A percentile compares a stretch with the other conserved stretches of the same genome.
Conservation (phyloP, 2,113 vertebrate genomes). For the Grallaria varia region DNA sequence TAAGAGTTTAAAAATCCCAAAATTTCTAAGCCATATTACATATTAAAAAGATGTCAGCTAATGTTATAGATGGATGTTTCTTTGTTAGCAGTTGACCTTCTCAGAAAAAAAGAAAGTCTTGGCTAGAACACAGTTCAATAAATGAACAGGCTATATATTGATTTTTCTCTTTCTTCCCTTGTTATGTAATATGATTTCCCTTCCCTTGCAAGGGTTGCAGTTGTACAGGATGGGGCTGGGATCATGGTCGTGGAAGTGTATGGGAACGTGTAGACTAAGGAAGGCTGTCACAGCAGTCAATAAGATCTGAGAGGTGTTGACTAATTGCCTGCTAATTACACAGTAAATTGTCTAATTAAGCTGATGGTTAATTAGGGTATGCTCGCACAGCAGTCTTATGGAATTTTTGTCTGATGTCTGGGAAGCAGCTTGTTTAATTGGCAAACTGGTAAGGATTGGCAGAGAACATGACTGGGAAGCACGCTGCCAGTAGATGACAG, state of each 20-base stretch:
- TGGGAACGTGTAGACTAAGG: slow-evolving; percentile 81
- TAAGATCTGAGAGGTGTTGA: slow-evolving; percentile 90
- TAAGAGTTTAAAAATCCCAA: background rate
- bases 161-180: slow-evolving; percentile 54
- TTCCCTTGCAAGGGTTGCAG: slow-evolving; percentile 40
- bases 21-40: background rate
- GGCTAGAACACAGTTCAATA: slow-evolving; percentile 65
- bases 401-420: slow-evolving; percentile 88
- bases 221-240: slow-evolving; percentile 43
- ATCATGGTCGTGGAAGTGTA: slow-evolving; percentile 74
- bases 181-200: slow-evolving; percentile 67
- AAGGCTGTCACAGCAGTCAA: slow-evolving; percentile 92
- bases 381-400: slow-evolving; percentile 90
- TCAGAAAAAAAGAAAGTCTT: background rate
- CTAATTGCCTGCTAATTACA: slow-evolving; percentile 98
- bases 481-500: slow-evolving; percentile 77
- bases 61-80: background rate
- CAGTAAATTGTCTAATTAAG: slow-evolving; percentile 98
- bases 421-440: slow-evolving; percentile 90
- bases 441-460: slow-evolving; percentile 86
- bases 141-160: slow-evolving; percentile 70
- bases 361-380: slow-evolving; percentile 92
- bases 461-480: slow-evolving; percentile 76
- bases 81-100: slow-evolving; percentile 26
- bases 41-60: background rate